phyloP scores from a whole-genome alignment of 2,797 vertebrate genomes.

The Botia almorhae region DNA sequence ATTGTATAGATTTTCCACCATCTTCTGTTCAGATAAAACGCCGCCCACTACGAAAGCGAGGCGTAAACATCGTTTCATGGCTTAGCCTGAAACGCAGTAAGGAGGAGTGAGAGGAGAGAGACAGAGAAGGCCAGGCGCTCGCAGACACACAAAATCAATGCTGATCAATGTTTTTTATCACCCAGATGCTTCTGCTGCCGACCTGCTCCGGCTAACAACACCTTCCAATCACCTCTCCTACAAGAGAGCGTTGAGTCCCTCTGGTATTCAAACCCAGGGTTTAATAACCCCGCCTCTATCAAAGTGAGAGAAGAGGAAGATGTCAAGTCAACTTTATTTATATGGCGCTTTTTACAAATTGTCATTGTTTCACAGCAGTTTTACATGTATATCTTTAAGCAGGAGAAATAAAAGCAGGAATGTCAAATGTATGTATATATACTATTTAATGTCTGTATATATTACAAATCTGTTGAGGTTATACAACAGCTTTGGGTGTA shows the following conservation, averaged over 20 bases:
- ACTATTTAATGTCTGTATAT: neutral
- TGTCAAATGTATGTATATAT: neutral
- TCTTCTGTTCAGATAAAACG: slow-evolving; percentile 58
- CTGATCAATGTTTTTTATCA: slow-evolving; percentile 69
- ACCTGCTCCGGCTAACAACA: slow-evolving; percentile 53
- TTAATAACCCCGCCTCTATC: slow-evolving; percentile 60
- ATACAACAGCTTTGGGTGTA: no score
- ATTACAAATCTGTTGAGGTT: no score
- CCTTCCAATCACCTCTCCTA: slow-evolving; percentile 54
- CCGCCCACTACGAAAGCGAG: slow-evolving; percentile 60
- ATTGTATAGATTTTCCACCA: slow-evolving; percentile 54
- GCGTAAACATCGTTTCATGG: slow-evolving; percentile 58
- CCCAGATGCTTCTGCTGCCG: slow-evolving; percentile 55
- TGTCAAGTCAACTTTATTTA: no score
- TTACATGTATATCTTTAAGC: no score
- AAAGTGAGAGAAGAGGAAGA: slow-evolving; percentile 52
- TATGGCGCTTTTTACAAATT: no score
- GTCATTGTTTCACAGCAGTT: no score
- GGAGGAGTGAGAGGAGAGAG: slow-evolving; percentile 49
- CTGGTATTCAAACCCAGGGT: slow-evolving; percentile 38
- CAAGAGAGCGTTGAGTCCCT: slow-evolving; percentile 50
- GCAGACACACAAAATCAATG: slow-evolving; percentile 67
- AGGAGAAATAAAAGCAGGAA: slow-evolving; percentile 24
- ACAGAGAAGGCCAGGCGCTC: slow-evolving; percentile 49
- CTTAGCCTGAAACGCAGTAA: slow-evolving; percentile 18